Percentiles rank a stretch among this genome's conserved stretches.
Evolutionary conservation across 2,888 invertebrate species (phyloP).

Genomic region (Drosophila quinaria): DNA sequence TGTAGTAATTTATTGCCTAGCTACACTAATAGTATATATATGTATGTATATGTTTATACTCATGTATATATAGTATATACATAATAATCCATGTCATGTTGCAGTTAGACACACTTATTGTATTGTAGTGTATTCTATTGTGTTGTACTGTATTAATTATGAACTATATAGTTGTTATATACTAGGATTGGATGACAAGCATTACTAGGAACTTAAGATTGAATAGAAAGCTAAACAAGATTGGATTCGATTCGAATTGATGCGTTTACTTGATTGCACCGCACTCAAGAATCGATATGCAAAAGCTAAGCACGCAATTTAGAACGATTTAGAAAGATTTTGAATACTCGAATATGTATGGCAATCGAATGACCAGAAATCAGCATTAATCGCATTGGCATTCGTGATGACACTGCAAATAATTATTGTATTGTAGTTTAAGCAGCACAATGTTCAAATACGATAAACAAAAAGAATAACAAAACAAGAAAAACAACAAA

Average conservation of each 20-base stretch:
- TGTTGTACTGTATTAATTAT: constrained; percentile 60
- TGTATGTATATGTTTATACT: constrained; percentile 1
- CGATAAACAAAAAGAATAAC: constrained; percentile 30
- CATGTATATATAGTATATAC: constrained; percentile 8
- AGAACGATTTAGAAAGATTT: constrained; percentile 53
- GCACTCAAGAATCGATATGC: constrained; percentile 36
- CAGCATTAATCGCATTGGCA: constrained; percentile 38
- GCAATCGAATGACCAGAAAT: constrained; percentile 12
- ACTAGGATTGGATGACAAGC: constrained; percentile 65
- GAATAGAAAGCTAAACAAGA: constrained; percentile 31
- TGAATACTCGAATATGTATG: constrained; percentile 70
- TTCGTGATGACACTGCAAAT: constrained; percentile 53
- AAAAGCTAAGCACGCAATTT: constrained; percentile 19
- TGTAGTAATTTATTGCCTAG: constrained; percentile 65
- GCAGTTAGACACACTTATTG: constrained; percentile 40
- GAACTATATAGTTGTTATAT: constrained; percentile 45
- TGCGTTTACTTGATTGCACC: constrained; percentile 28
- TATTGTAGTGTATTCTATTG: constrained; percentile 51
- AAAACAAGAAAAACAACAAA: constrained; percentile 17
- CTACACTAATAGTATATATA: constrained; percentile 24
- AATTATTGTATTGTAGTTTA: constrained; percentile 49
- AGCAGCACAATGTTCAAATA: constrained; percentile 58
- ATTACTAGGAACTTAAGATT: constrained; percentile 76
- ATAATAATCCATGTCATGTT: constrained; percentile 19
- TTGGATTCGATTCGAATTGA: constrained; percentile 26